Evolutionary conservation across 2,797 vertebrate species (phyloP).

Genomic region (Poliocrania exsul): DNA sequence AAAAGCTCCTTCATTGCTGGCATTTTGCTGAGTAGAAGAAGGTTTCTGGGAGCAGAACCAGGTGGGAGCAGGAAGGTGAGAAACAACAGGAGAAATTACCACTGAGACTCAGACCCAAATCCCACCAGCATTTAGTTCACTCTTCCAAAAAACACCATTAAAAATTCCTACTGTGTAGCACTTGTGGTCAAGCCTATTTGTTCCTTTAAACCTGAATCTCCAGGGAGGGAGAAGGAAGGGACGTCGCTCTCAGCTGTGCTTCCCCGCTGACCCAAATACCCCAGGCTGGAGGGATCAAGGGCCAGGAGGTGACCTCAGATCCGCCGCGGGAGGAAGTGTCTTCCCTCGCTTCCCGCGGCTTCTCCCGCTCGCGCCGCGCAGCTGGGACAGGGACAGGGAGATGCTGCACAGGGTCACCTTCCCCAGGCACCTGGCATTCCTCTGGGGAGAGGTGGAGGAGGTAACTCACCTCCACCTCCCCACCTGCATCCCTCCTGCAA

Average conservation of each 20-base stretch:
- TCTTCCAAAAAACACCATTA: slow-evolving; percentile 35
- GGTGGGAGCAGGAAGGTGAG: not conserved
- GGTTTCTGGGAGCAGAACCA: not conserved
- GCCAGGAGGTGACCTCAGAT: slow-evolving; percentile 61
- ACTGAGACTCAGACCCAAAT: not conserved
- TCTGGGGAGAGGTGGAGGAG: not conserved
- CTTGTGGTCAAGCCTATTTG: not conserved
- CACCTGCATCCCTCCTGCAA: fast-evolving
- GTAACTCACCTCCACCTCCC: not conserved
- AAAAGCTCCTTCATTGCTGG: not conserved
- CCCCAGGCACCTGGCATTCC: not conserved
- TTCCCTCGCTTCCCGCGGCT: slow-evolving; percentile 55
- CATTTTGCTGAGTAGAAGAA: not conserved
- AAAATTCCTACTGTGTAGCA: not conserved
- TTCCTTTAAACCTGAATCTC: slow-evolving; percentile 45
- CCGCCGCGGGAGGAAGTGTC: slow-evolving; percentile 52
- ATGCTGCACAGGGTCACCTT: not conserved
- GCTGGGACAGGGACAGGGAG: not conserved
- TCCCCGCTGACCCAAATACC: slow-evolving; percentile 63
- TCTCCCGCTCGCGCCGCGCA: not conserved
- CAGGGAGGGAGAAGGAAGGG: slow-evolving; percentile 49
- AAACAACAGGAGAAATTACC: not conserved
- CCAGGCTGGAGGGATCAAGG: slow-evolving; percentile 33
- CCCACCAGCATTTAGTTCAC: not conserved
- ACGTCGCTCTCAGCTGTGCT: slow-evolving; percentile 27